Conservation (phyloP, 2,797 vertebrate genomes). For the Etheostoma nigrum region DNA sequence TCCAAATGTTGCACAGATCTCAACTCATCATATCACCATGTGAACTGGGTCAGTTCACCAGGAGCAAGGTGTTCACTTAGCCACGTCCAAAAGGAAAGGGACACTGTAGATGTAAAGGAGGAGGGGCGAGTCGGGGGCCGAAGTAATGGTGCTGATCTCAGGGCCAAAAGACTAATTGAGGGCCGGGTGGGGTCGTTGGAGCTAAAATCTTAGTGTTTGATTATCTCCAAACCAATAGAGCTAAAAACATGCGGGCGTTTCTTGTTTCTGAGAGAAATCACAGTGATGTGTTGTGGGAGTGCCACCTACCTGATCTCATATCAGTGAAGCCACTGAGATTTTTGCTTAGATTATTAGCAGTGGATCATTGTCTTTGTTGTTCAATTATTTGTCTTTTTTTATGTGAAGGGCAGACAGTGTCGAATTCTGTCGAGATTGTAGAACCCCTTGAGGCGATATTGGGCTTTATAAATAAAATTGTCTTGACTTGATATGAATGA, state of each 20-base stretch:
- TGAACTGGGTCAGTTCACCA: constrained; percentile 71
- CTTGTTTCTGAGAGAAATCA: neutral
- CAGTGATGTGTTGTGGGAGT: neutral
- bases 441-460: neutral
- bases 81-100: constrained; percentile 27
- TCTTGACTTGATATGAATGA: neutral
- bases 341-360: neutral
- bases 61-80: constrained; percentile 38
- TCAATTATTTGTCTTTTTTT: neutral
- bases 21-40: constrained; percentile 66
- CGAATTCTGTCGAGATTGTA: neutral
- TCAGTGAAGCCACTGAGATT: neutral
- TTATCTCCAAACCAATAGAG: constrained; percentile 31
- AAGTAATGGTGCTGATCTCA: constrained; percentile 29
- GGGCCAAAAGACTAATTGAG: constrained; percentile 30
- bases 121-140: neutral
- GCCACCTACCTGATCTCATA: neutral
- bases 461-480: neutral
- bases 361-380: neutral
- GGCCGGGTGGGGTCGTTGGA: constrained; percentile 40
- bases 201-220: constrained; percentile 2
- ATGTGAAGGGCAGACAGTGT: neutral
- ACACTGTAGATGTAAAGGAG: neutral
- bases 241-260: neutral
- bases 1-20: constrained; percentile 67